Evolutionary conservation across 2,797 vertebrate genomes (phyloP), one percentile per base, ranked within the genome.

Genomic region (Bovichtus variegatus): DNA sequence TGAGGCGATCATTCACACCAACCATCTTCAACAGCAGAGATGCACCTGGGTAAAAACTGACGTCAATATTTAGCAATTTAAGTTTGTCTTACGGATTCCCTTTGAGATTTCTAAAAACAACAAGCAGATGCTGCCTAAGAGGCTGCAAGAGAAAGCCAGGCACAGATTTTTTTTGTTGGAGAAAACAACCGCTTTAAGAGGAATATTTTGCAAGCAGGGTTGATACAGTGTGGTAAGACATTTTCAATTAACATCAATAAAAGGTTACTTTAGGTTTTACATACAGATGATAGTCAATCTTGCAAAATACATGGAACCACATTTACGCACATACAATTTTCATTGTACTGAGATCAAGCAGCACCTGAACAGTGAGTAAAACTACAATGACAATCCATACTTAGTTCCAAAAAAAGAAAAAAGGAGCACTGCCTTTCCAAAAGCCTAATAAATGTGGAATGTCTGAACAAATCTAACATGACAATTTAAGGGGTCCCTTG

Each of bases 231-330:
- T 93, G 92, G 89, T 85, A 91, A 93, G 88, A 94, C 93, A 93
- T 90, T 92, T 92, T 91, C 92, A 93, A 91, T 93, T 91, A 94
- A 94, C 91, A 93, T 93, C 91, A 93, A 93, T 93, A 94, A 92
- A 93, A 93, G 88, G 82, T 94, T 93, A 91, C 84, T 93, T 92
- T 89, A 92, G 85, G 89, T 92, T 92, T 93, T 90, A 94, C 92
- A 94, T 91, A 95, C 90, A 95, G 90, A 91, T 93, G 93, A 94
- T 93, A 94, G 92, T 94, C 93, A 92, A 89, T 92, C 91, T 92
- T 93, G 92, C 90, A 93, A 94, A 93, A 93, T 89, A 93, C 89
- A 93, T 90, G 91, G 89, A 92, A 93, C 91, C 91, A 94, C 92
- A 92, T 91, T 92, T 91, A 93, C 91, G 91, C 88, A 93, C 90